Evolutionary conservation across 2,888 invertebrate species (phyloP), one percentile per base, ranked within the genome.

Genomic region (Brachycybe producta): DNA sequence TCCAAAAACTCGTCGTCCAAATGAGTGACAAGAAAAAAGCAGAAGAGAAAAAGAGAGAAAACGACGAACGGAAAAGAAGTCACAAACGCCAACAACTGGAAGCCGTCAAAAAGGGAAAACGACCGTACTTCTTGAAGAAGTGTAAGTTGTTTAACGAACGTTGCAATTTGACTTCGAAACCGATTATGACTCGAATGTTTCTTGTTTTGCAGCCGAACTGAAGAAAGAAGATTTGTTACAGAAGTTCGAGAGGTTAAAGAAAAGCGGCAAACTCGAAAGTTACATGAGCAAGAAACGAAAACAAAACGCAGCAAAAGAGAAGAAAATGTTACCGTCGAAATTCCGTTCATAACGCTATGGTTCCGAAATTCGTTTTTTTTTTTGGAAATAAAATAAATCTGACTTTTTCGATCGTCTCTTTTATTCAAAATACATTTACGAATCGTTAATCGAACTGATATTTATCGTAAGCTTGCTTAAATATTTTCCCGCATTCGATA

Each of bases 401-500:
- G n/a, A n/a, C n/a, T n/a, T n/a, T n/a, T n/a, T n/a, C n/a, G n/a
- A n/a, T n/a, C n/a, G n/a, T n/a, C n/a, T n/a, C n/a, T n/a, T n/a
- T n/a, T n/a, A n/a, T n/a, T n/a, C 17, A 42, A 42, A 26, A 42
- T 23, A 42, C 19, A 17, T 35, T 17, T 35, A 35, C 15, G 19
- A 35, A 2, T 35, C 19, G 11, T 36, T 35, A 3, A 52, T 56
- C 58, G 53, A 57, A 57, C 36, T 55, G 71, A 58, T 86, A 86
- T 60, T 79, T 75, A 2, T 73, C 67, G 61, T 85, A 84, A 39
- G 90, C 77, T 8, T 83, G 77, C 26, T 80, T 75, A 69, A 91
- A 94, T 71, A 87, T 77, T n/a, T 76, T 75, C 27, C 82, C 74
- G 63, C 92, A 92, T 59, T 82, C 77, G 60, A 95, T 75, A 59